Evolutionary conservation across 2,888 invertebrate genomes (phyloP).

Genomic region (Microdon myrmicae): DNA sequence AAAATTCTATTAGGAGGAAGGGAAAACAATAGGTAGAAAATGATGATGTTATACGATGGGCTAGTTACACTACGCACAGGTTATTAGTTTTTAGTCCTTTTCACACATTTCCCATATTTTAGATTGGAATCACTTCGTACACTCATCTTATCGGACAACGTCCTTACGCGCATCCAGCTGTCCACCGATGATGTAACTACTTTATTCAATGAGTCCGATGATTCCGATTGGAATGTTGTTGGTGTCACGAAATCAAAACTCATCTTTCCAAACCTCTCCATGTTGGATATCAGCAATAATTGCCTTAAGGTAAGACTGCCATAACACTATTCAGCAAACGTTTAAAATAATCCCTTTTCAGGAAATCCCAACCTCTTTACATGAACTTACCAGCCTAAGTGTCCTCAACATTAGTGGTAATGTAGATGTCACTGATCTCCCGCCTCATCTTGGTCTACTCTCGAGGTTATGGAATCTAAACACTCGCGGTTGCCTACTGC

Average conservation of each 20-base stretch:
- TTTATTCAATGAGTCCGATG: conserved; percentile 69
- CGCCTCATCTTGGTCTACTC: conserved; percentile 93
- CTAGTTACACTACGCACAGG: background rate
- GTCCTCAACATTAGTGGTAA: conserved; percentile 86
- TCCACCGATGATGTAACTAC: conserved; percentile 84
- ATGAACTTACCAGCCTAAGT: conserved; percentile 87
- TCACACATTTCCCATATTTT: conserved; percentile 6
- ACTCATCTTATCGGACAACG: conserved; percentile 84
- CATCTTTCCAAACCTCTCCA: conserved; percentile 92
- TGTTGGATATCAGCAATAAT: conserved; percentile 95
- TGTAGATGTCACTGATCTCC: conserved; percentile 84
- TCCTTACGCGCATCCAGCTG: conserved; percentile 81
- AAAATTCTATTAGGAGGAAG: too few species aligned
- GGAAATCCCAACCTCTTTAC: conserved; percentile 83
- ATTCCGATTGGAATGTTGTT: conserved; percentile 73
- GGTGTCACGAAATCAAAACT: conserved; percentile 74
- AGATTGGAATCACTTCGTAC: conserved; percentile 64
- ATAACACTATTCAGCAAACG: background rate
- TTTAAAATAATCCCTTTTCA: conserved; percentile 58
- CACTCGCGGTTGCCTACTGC: conserved; percentile 86
- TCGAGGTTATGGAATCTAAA: conserved; percentile 96
- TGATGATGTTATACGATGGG: too few species aligned
- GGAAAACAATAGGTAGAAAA: too few species aligned
- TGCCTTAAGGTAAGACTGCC: conserved; percentile 68
- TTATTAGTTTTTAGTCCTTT: background rate